A percentile compares a stretch with the other conserved stretches of the same genome.
These are phyloP conservation scores for Sebastes baramenuke DNA, from an alignment of 2,797 vertebrate genomes.

Conservation along the genomic window DNA sequence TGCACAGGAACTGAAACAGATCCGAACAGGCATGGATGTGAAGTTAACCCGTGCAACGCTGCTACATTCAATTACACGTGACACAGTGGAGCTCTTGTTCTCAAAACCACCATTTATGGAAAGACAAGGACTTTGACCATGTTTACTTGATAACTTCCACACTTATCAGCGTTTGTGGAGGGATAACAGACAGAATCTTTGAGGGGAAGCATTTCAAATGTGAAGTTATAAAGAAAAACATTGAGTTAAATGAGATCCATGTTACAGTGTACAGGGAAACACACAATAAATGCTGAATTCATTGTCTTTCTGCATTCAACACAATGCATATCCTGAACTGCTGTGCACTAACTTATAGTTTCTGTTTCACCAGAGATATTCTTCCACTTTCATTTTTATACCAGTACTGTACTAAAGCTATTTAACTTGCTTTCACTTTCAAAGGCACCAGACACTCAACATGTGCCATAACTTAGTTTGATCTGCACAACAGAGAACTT, in stretches of 20 bases:
- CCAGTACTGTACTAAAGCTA: background rate
- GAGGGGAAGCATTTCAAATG: background rate
- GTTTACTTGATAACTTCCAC: background rate
- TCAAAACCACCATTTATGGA: background rate
- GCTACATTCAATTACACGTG: background rate
- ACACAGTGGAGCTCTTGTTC: slow-evolving; percentile 20
- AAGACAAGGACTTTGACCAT: slow-evolving; percentile 38
- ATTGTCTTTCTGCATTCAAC: background rate
- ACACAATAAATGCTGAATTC: background rate
- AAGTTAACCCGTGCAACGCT: background rate
- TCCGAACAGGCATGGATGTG: background rate
- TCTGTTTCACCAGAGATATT: slow-evolving; percentile 30
- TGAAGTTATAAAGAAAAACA: background rate
- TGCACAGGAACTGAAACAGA: background rate
- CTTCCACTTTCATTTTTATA: slow-evolving; percentile 68
- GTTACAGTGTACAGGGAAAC: background rate
- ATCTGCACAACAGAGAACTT: background rate
- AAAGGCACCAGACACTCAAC: background rate
- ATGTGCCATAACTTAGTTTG: background rate
- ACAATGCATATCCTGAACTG: background rate
- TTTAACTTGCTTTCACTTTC: slow-evolving; percentile 70
- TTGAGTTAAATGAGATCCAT: background rate
- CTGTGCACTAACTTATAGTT: background rate
- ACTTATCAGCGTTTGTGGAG: background rate
- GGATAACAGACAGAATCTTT: background rate